Evolutionary conservation across 2,888 invertebrate genomes (phyloP).

Genomic region (Gnatocerus cornutus): DNA sequence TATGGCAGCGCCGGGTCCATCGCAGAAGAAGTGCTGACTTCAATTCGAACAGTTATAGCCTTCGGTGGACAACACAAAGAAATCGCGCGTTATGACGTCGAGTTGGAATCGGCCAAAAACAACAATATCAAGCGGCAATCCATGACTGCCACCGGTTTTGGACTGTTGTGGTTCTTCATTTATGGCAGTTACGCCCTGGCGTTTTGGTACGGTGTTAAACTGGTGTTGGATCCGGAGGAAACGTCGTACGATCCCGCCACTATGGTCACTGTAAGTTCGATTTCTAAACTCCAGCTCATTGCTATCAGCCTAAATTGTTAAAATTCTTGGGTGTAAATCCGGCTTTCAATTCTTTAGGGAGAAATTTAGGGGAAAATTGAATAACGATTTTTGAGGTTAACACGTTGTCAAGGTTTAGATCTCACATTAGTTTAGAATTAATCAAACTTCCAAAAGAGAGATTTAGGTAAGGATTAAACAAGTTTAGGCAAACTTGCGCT

Average conservation of each 20-base stretch:
- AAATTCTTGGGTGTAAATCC: no score
- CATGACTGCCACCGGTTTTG: slow-evolving; percentile 81
- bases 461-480: no score
- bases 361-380: no score
- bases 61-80: slow-evolving; percentile 85
- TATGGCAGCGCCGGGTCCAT: slow-evolving; percentile 85
- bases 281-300: no score
- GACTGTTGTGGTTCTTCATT: slow-evolving; percentile 83
- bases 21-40: slow-evolving; percentile 86
- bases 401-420: no score
- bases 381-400: no score
- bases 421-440: no score
- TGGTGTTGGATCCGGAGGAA: slow-evolving; percentile 75
- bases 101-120: slow-evolving; percentile 76
- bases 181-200: slow-evolving; percentile 86
- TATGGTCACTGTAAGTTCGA: slow-evolving; percentile 85
- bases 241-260: slow-evolving; percentile 76
- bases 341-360: no score
- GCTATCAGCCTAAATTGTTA: no score
- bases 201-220: slow-evolving; percentile 87
- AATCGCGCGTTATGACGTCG: slow-evolving; percentile 77
- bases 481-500: no score
- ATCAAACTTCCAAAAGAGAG: no score
- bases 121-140: slow-evolving; percentile 83
- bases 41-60: slow-evolving; percentile 84